A percentile compares a stretch with the other conserved stretches of the same genome.
Evolutionary conservation across 2,888 invertebrate species (phyloP).

Genomic region (Odontothrips loti): DNA sequence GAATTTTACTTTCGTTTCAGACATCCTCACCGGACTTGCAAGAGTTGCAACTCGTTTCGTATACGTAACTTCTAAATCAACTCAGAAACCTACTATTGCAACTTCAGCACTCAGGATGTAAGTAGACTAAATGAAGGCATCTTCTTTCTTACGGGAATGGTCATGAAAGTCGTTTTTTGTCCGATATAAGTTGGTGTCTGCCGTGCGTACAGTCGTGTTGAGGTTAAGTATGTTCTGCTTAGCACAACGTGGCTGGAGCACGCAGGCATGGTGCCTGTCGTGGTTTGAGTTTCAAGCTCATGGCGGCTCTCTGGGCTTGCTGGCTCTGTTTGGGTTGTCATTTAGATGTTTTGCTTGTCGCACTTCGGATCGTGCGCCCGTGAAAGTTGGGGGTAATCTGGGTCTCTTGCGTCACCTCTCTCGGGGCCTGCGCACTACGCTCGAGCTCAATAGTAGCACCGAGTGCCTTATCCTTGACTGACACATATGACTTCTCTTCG

Average conservation of each 20-base stretch:
- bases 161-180: too few relatives aligned
- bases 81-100: not conserved
- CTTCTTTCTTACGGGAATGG: too few relatives aligned
- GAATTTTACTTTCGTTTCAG: not conserved
- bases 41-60: not conserved
- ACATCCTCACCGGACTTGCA: not conserved
- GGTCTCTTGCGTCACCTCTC: not conserved
- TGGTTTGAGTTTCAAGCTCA: too few relatives aligned
- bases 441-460: not conserved
- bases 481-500: not conserved
- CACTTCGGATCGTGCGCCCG: too few relatives aligned
- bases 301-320: too few relatives aligned
- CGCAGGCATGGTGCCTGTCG: too few relatives aligned
- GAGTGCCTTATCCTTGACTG: not conserved
- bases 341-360: too few relatives aligned
- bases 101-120: not conserved
- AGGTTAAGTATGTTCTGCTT: not conserved
- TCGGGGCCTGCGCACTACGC: not conserved
- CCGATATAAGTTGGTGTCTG: too few relatives aligned
- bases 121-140: not conserved
- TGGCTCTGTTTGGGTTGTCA: too few relatives aligned
- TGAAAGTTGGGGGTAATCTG: not conserved
- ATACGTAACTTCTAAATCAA: not conserved
- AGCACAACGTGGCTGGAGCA: not conserved
- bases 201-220: not conserved